A percentile compares a stretch with the other conserved stretches of the same genome.
Conservation (phyloP, 2,888 invertebrate species). For the Dichetophora obliterata region DNA sequence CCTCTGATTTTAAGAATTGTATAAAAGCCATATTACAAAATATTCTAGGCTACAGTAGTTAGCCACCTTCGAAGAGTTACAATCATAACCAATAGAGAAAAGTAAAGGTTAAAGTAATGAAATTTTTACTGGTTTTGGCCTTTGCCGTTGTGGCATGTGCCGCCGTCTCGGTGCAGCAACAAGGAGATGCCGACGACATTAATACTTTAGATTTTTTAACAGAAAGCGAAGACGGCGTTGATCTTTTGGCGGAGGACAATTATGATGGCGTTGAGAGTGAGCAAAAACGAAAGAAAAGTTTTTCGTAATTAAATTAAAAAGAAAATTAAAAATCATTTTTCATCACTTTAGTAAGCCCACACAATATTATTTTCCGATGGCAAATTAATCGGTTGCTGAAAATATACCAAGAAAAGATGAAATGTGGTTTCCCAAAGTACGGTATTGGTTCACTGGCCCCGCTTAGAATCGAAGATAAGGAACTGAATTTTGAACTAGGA, state of each 20-base stretch:
- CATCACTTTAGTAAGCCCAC: constrained; percentile 53
- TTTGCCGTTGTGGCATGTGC: constrained; percentile 53
- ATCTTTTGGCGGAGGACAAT: constrained; percentile 51
- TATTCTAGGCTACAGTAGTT: constrained; percentile 42
- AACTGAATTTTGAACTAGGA: constrained; percentile 53
- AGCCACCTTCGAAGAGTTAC: constrained; percentile 39
- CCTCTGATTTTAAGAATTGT: constrained; percentile 37
- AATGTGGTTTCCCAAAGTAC: constrained; percentile 58
- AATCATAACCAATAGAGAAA: constrained; percentile 46
- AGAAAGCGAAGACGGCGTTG: constrained; percentile 56
- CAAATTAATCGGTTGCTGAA: constrained; percentile 59
- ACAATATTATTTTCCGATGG: constrained; percentile 59
- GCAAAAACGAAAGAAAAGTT: constrained; percentile 29
- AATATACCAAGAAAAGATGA: constrained; percentile 60
- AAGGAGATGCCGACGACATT: constrained; percentile 40
- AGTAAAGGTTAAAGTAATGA: constrained; percentile 60
- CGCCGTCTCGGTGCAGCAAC: constrained; percentile 51
- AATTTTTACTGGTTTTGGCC: constrained; percentile 60
- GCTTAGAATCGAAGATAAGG: constrained; percentile 51
- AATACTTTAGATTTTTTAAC: constrained; percentile 30
- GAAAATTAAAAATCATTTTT: neutral
- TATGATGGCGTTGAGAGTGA: constrained; percentile 55
- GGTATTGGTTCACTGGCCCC: constrained; percentile 65
- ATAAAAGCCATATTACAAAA: constrained; percentile 53
- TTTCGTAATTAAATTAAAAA: neutral